Base-by-base conservation (phyloP, 1,140 invertebrate species). In the Aradophagus sp. region DNA sequence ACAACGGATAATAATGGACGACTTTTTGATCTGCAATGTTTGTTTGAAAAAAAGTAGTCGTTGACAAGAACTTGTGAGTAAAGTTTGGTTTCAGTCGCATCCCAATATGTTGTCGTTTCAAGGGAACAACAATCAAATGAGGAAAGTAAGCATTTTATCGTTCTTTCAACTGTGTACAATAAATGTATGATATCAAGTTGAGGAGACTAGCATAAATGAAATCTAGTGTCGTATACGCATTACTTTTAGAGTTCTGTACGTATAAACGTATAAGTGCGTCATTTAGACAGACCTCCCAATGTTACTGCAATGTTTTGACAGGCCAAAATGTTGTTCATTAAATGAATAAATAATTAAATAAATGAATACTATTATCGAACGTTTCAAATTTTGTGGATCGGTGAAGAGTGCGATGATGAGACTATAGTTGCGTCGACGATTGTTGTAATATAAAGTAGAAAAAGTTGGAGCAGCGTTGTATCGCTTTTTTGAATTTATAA, bases 281-380 rank as follows among this genome's bases (percentile, higher is more conserved):
- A 55, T 55, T 65, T 62, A 72, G 61, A 39, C 68, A 65, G 17
- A 66, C 27, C 44, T 72, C 52, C 56, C 44, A 61, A 56, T 73
- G 58, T 73, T 73, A 58, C 26, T 67, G 62, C 62, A 73, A 67
- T 65, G 58, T 73, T 67, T 73, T 62, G 62, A 73, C 50, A 67
- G 67, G 58, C 69, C 69, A 63, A 73, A 73, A 73, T 73, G 62
- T 73, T 73, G 70, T 73, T 73, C 70, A 73, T 62, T 63, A 15
- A 59, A 63, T 65, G 61, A 66, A 61, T 66, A 59, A 23, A n/a
- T n/a, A n/a, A n/a, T n/a, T n/a, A n/a, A n/a, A n/a, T 63, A 15
- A 59, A 63, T 65, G 61, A 66, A 61, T 66, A 59, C 19, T 65
- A 62, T 62, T 67, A 73, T 73, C 19, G 38, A 62, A 66, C 31